phyloP scores from a whole-genome alignment of 1,140 invertebrate genomes.

The Cydia splendana region DNA sequence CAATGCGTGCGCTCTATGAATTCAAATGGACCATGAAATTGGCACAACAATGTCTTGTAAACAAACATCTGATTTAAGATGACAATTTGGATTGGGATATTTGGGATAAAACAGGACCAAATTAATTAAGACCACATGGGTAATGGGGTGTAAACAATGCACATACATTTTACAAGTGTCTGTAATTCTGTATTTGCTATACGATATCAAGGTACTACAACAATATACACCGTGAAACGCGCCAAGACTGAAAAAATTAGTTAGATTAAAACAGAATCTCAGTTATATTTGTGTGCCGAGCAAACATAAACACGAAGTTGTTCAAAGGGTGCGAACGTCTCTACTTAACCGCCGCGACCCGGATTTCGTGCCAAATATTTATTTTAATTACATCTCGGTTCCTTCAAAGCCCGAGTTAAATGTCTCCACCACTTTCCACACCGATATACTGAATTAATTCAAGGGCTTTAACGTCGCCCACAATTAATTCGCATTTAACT shows the following conservation, averaged over 20 bases:
- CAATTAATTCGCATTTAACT: conserved; percentile 22
- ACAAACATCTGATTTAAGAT: conserved; percentile 13
- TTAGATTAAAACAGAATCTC: conserved; percentile 62
- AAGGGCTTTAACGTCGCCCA: conserved; percentile 24
- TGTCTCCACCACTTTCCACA: conserved; percentile 51
- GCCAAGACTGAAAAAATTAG: conserved; percentile 50
- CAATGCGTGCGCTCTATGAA: conserved; percentile 68
- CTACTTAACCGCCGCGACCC: conserved; percentile 68
- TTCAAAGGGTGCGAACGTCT: conserved; percentile 74
- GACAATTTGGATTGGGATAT: neutral
- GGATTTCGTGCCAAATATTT: conserved; percentile 76
- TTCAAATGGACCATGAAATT: conserved; percentile 57
- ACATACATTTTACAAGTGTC: no score
- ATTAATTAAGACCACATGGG: neutral
- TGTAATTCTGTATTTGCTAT: no score
- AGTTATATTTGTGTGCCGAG: conserved; percentile 75
- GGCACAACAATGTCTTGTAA: conserved; percentile 44
- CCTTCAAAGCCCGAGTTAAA: conserved; percentile 62
- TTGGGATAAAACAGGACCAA: neutral
- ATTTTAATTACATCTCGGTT: conserved; percentile 74
- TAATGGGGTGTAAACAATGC: no score
- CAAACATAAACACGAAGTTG: conserved; percentile 76
- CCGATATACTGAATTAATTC: conserved; percentile 58
- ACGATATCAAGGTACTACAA: neutral
- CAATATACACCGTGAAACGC: neutral